Evolutionary conservation across 2,888 invertebrate species (phyloP).

Genomic region (Melinaea marsaeus): DNA sequence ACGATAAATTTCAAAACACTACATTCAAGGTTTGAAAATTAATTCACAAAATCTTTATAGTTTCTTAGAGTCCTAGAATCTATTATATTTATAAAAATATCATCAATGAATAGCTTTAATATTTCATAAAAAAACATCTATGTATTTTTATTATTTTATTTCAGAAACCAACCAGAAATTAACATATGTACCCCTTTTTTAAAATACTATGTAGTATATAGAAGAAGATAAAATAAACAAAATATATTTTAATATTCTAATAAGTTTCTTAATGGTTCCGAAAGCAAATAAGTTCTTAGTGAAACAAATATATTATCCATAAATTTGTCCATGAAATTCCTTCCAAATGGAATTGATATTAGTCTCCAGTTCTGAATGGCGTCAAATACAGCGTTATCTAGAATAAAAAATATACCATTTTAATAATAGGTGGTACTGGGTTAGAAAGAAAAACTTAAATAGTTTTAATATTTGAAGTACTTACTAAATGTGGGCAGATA

Average conservation of each 20-base stretch:
- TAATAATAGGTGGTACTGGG: neutral
- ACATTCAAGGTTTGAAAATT: too few relatives aligned
- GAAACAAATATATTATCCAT: neutral
- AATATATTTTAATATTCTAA: neutral
- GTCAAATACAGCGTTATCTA: neutral
- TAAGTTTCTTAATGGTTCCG: neutral
- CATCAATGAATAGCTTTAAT: neutral
- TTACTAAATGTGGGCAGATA: neutral
- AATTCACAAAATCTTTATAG: too few relatives aligned
- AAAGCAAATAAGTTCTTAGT: neutral
- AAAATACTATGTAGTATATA: too few relatives aligned
- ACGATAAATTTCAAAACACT: too few relatives aligned
- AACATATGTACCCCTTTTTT: too few relatives aligned
- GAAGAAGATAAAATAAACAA: too few relatives aligned
- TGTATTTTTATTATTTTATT: too few relatives aligned
- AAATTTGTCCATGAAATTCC: neutral
- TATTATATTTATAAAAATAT: too few relatives aligned
- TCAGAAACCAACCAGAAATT: too few relatives aligned
- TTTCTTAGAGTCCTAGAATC: too few relatives aligned
- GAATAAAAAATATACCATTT: neutral
- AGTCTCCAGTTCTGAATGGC: neutral
- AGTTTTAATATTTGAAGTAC: neutral
- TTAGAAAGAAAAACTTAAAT: too few relatives aligned
- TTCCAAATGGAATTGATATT: conserved; percentile 1
- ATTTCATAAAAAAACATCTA: too few relatives aligned